Evolutionary conservation across 92 coral and sea anemone species (phyloP).

Genomic region (Epizoanthus scotinus): DNA sequence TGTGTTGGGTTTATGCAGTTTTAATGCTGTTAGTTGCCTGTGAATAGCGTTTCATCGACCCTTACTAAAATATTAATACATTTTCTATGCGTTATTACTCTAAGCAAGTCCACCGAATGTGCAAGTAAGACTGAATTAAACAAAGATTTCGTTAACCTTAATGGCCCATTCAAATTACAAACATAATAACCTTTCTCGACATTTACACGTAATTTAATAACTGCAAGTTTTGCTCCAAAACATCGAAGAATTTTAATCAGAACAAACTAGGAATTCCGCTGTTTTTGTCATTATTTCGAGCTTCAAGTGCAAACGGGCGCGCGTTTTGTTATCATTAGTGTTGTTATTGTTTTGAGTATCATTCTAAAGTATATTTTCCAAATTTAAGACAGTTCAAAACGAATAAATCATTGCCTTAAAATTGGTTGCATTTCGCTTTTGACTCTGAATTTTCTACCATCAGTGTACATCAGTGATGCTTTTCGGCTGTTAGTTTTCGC

Average conservation of each 20-base stretch:
- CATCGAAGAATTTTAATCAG: not conserved
- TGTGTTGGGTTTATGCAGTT: conserved; percentile 44
- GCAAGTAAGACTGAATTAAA: conserved; percentile 17
- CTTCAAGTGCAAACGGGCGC: not conserved
- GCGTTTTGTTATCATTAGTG: not conserved
- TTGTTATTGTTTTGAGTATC: conserved; percentile 3
- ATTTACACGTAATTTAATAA: not conserved
- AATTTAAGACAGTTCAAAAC: conserved; percentile 14
- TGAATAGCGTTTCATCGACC: conserved; percentile 53
- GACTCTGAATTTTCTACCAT: not conserved
- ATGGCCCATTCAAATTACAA: not conserved
- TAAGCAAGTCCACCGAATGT: conserved; percentile 19
- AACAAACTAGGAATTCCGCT: not conserved
- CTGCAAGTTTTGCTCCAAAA: not conserved
- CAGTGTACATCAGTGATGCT: not conserved
- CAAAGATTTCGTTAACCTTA: conserved; percentile 29
- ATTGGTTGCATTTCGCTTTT: not conserved
- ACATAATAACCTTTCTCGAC: not conserved
- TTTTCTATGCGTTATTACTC: conserved; percentile 49
- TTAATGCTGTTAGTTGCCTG: conserved; percentile 50
- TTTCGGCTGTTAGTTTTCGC: not conserved
- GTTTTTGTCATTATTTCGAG: not conserved
- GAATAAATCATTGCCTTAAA: not conserved
- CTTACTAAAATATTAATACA: conserved; percentile 62
- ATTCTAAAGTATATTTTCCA: not conserved